Evolutionary conservation across 92 coral and sea anemone species (phyloP), one percentile per base, ranked within the genome.

Genomic region (Palythoa grandiflora): DNA sequence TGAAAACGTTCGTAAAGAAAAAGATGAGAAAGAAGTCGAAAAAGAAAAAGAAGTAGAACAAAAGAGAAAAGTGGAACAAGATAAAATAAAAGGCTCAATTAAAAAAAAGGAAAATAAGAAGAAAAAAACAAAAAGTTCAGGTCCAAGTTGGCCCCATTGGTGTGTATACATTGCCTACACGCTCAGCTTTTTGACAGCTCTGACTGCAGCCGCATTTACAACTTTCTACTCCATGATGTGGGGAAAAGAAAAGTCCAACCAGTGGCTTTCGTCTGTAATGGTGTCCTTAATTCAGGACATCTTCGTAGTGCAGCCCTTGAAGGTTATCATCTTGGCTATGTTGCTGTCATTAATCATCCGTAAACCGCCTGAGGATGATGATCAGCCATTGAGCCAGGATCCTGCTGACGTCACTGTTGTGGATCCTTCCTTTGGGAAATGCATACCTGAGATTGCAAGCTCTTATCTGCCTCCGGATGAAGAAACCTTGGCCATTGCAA

Each of bases 221-320:
- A 83, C 61, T 44, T 91, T 91, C 52, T 94, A 94, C 88, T 91
- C 94, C 73, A 91, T 94, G 92, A 91, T 91, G 79, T 94, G 98
- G 98, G 98, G 98, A 13, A 93, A 92, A 59, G 95, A 94, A 10
- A 91, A 91, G 74, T 93, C 98, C 4, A 91, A 91, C 76, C 87
- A 89, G 40, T 94, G 98, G 98, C 89, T 94, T 28, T 48, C 73
- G 19, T 94, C 98, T 0, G 93, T 94, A 17, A 74, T 88, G 77
- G 51, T 94, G 1, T 93, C 98, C 1, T 84, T 94, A 57, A 79
- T 93, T 61, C 98, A 94, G 51, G 98, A 94, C 65, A 93, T 94
- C 37, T 88, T 94, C 51, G 80, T 94, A 13, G 40, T 93, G 12
- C 98, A 94, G 89, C 98, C 98, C 9, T 55, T 94, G 9, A 94